Conservation (phyloP, 2,888 invertebrate species). For the Coremacera marginata region DNA sequence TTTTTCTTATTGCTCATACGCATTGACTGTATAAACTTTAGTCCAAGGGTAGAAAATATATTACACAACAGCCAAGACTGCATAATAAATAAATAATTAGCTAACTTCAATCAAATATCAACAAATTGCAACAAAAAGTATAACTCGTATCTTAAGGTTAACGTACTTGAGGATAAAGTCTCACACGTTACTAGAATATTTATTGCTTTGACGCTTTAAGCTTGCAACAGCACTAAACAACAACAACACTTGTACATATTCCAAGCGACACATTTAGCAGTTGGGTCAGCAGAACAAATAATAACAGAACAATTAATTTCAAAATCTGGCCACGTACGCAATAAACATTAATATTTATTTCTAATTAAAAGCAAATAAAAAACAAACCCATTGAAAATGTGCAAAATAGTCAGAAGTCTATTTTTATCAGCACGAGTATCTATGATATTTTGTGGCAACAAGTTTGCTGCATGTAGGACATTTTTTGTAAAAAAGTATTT, state of each 20-base stretch:
- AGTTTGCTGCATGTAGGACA: not conserved
- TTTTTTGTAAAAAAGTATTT: not conserved
- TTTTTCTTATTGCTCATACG: too few relatives aligned
- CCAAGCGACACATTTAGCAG: not conserved
- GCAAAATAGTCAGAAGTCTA: too few relatives aligned
- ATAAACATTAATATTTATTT: constrained; percentile 24
- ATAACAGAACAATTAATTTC: constrained; percentile 31
- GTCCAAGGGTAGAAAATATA: too few relatives aligned
- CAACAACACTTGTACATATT: too few relatives aligned
- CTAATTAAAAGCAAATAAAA: not conserved
- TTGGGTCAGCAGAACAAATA: constrained; percentile 42
- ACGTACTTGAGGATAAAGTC: not conserved
- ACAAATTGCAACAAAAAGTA: not conserved
- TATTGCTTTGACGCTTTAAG: not conserved
- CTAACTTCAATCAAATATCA: too few relatives aligned
- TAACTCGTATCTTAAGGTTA: constrained; percentile 9
- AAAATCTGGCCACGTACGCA: constrained; percentile 27
- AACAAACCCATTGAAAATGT: too few relatives aligned
- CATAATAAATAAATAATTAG: too few relatives aligned
- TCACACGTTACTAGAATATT: not conserved
- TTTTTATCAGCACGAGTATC: not conserved
- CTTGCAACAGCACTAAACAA: not conserved
- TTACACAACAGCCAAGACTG: too few relatives aligned
- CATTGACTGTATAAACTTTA: too few relatives aligned
- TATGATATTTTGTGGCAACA: not conserved